Evolutionary conservation across 2,888 invertebrate genomes (phyloP).

Genomic region (Anticlea derivata): DNA sequence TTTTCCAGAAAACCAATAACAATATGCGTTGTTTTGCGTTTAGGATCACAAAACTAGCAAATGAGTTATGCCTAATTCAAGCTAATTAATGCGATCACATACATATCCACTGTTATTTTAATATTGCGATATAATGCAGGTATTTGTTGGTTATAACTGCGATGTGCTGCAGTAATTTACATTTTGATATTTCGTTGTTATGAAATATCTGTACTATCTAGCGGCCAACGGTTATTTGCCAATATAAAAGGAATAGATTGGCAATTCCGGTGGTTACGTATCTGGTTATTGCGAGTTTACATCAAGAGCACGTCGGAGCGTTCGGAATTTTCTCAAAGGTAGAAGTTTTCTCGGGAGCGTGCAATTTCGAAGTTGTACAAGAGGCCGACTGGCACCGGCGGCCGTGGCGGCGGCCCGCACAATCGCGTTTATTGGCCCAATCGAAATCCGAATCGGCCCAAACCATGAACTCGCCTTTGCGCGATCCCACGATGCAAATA

Average conservation of each 20-base stretch:
- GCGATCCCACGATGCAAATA: constrained; percentile 70
- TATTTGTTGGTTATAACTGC: constrained; percentile 28
- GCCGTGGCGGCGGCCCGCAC: constrained; percentile 47
- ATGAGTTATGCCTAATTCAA: constrained; percentile 15
- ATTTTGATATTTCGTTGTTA: constrained; percentile 31
- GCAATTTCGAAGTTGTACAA: constrained; percentile 73
- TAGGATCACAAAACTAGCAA: constrained; percentile 2
- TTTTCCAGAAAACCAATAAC: background rate
- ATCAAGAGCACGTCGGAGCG: constrained; percentile 63
- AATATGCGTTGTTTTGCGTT: constrained; percentile 5
- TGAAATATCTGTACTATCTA: constrained; percentile 25
- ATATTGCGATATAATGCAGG: constrained; percentile 24
- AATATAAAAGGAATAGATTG: constrained; percentile 59
- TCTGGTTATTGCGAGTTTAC: constrained; percentile 67
- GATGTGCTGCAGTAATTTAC: constrained; percentile 32
- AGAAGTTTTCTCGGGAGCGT: constrained; percentile 69
- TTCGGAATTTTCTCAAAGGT: constrained; percentile 74
- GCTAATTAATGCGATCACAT: constrained; percentile 26
- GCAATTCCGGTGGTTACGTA: constrained; percentile 63
- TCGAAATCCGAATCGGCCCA: constrained; percentile 58
- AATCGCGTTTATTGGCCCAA: constrained; percentile 78
- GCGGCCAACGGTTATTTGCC: constrained; percentile 30
- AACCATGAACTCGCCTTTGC: constrained; percentile 57
- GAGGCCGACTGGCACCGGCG: constrained; percentile 54
- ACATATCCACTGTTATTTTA: constrained; percentile 17